Evolutionary conservation across 2,888 invertebrate species (phyloP).

Genomic region (Brachypalpus laphriformis): DNA sequence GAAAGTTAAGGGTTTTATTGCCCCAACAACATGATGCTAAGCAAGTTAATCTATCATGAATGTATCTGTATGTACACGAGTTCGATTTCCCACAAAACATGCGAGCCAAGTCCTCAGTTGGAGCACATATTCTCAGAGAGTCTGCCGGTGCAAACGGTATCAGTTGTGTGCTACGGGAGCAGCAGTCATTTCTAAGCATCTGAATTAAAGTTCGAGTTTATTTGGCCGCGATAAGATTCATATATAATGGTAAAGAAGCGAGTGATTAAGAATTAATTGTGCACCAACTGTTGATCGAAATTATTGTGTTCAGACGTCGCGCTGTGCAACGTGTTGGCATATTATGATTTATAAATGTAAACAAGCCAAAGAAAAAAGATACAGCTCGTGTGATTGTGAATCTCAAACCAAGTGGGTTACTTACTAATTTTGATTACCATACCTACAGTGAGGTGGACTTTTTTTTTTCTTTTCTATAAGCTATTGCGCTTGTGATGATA

Average conservation of each 20-base stretch:
- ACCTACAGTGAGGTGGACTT: background rate
- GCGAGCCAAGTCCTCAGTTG: conserved; percentile 39
- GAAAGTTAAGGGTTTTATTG: conserved; percentile 39
- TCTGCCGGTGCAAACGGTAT: conserved; percentile 49
- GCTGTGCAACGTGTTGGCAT: conserved; percentile 2
- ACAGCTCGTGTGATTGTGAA: conserved; percentile 13
- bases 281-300: conserved; percentile 56
- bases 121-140: conserved; percentile 49
- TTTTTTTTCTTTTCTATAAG: conserved; percentile 30
- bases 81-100: conserved; percentile 27
- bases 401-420: conserved; percentile 12
- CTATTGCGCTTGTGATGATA: background rate
- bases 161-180: conserved; percentile 49
- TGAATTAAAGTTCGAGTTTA: conserved; percentile 21
- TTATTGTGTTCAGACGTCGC: conserved; percentile 25
- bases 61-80: conserved; percentile 36
- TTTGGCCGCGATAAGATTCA: conserved; percentile 29
- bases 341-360: conserved; percentile 37
- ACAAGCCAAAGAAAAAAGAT: background rate
- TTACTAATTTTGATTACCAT: background rate
- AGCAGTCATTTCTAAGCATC: conserved; percentile 32
- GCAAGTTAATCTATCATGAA: conserved; percentile 32
- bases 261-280: conserved; percentile 46
- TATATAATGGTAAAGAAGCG: conserved; percentile 40
- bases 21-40: conserved; percentile 54